Evolutionary conservation across 2,113 vertebrate species (phyloP).

Genomic region (Etheostoma cragini): DNA sequence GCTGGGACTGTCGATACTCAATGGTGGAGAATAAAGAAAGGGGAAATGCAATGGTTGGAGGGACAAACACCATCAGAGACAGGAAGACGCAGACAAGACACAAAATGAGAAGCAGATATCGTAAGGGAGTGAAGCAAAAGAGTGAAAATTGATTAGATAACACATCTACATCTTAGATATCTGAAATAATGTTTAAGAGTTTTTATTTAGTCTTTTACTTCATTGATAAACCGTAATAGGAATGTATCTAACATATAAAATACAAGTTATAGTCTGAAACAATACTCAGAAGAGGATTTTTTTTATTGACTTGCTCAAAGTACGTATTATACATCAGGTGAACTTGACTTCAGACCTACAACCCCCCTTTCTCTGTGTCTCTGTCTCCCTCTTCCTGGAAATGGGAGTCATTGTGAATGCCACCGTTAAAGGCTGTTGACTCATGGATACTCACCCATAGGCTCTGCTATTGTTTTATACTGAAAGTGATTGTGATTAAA

Average conservation of each 20-base stretch:
- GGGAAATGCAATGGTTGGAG: constrained; percentile 38
- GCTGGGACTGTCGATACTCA: constrained; percentile 67
- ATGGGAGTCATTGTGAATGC: constrained; percentile 65
- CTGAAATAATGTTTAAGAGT: background rate
- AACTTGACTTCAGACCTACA: constrained; percentile 23
- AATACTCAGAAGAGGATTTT: constrained; percentile 5
- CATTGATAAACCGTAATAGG: background rate
- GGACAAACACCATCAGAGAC: constrained; percentile 33
- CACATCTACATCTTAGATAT: background rate
- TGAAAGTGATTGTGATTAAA: constrained; percentile 42
- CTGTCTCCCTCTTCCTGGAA: constrained; percentile 34
- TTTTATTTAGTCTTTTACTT: constrained; percentile 3
- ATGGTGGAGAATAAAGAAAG: constrained; percentile 52
- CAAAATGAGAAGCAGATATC: background rate
- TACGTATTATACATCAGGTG: constrained; percentile 28
- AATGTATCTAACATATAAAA: background rate
- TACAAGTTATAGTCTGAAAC: constrained; percentile 4
- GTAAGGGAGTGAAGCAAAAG: constrained; percentile 8
- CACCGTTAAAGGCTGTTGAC: constrained; percentile 61
- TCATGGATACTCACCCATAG: constrained; percentile 61
- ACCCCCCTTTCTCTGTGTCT: constrained; percentile 18
- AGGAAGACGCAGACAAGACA: constrained; percentile 7
- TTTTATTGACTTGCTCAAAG: constrained; percentile 9
- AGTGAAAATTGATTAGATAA: background rate
- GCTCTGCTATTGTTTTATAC: constrained; percentile 48